Evolutionary conservation across 2,113 vertebrate genomes (phyloP).

Genomic region (Lagopus leucura): DNA sequence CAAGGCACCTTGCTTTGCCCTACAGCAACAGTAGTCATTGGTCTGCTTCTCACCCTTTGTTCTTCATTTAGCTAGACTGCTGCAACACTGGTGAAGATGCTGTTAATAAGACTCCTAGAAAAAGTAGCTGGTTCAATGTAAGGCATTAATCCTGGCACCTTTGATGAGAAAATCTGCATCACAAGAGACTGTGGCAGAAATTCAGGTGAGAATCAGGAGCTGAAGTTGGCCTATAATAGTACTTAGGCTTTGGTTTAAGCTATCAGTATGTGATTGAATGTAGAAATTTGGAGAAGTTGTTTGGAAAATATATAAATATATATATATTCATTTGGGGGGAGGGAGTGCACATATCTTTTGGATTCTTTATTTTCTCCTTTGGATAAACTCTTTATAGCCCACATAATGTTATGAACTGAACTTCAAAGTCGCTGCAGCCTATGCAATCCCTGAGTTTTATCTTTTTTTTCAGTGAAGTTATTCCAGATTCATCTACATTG

Average conservation of each 20-base stretch:
- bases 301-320: background rate
- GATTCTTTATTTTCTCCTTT: background rate
- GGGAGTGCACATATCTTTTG: background rate
- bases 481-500: background rate
- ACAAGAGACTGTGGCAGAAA: background rate
- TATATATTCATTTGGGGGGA: background rate
- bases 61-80: conserved; percentile 58
- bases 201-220: background rate
- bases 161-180: background rate
- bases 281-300: background rate
- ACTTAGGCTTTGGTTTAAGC: background rate
- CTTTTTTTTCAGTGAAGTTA: background rate
- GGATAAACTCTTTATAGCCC: background rate
- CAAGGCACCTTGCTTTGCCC: conserved; percentile 50
- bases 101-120: background rate
- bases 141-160: background rate
- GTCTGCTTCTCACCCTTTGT: conserved; percentile 48
- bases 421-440: background rate
- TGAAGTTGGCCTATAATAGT: background rate
- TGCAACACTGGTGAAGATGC: background rate
- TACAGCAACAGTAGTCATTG: background rate
- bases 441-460: rapidly evolving
- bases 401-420: background rate
- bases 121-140: conserved; percentile 4
- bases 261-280: background rate